Conservation (phyloP, 1,140 invertebrate genomes). For the Acromyrmex echinatior region DNA sequence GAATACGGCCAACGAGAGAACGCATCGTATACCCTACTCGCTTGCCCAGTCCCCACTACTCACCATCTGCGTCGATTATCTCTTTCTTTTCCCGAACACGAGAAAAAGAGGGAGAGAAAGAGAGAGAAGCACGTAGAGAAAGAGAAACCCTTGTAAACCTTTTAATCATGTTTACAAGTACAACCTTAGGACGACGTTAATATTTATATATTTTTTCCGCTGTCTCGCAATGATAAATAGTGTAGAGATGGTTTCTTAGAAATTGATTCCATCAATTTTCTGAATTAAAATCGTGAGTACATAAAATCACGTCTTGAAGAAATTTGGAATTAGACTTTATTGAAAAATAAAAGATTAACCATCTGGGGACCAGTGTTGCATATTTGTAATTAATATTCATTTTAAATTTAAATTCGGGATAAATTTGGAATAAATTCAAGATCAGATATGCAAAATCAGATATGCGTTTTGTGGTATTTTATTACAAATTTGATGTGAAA, state of each 20-base stretch:
- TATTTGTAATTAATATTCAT: too few relatives aligned
- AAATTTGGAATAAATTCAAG: too few relatives aligned
- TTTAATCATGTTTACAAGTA: conserved; percentile 58
- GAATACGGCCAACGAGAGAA: conserved; percentile 67
- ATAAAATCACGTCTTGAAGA: not conserved
- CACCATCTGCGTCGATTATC: conserved; percentile 46
- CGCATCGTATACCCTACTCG: conserved; percentile 64
- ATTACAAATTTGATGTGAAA: too few relatives aligned
- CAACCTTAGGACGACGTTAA: conserved; percentile 21
- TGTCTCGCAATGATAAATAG: not conserved
- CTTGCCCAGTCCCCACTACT: conserved; percentile 48
- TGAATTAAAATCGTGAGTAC: not conserved
- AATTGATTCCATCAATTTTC: not conserved
- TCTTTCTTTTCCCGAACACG: not conserved
- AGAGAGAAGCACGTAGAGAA: not conserved
- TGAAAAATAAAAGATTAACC: not conserved
- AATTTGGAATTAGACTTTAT: not conserved
- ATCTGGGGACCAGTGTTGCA: too few relatives aligned
- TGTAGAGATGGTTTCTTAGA: not conserved
- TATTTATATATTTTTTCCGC: not conserved
- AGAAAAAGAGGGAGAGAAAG: not conserved
- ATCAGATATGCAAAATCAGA: too few relatives aligned
- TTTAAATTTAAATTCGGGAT: too few relatives aligned
- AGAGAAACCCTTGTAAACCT: conserved; percentile 46
- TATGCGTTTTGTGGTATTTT: too few relatives aligned